A percentile compares a stretch with the other conserved stretches of the same genome.
phyloP scores from a whole-genome alignment of 2,797 vertebrate species.

The Syncerus caffer region DNA sequence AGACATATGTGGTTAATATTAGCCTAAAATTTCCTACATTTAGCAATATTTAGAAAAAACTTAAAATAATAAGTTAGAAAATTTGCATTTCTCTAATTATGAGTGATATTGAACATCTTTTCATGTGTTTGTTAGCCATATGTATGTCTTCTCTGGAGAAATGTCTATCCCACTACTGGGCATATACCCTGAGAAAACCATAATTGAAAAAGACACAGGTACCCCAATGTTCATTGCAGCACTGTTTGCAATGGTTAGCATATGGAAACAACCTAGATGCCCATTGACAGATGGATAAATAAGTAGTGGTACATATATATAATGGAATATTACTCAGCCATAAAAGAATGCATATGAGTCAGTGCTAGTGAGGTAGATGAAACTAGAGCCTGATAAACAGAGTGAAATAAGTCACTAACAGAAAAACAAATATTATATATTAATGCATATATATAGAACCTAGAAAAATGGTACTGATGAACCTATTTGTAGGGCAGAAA shows the following conservation, averaged over 20 bases:
- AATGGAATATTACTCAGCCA: background rate
- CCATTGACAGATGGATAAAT: background rate
- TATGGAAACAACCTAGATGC: background rate
- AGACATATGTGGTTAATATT: background rate
- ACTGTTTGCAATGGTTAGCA: background rate
- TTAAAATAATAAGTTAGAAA: background rate
- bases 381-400: background rate
- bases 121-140: background rate
- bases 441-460: background rate
- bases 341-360: background rate
- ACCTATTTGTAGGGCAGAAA: background rate
- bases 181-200: background rate
- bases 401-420: background rate
- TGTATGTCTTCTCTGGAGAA: background rate
- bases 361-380: background rate
- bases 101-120: rapidly evolving
- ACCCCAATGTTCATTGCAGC: background rate
- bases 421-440: background rate
- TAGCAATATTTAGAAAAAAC: background rate
- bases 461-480: background rate
- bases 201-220: background rate
- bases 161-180: background rate
- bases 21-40: background rate
- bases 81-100: background rate
- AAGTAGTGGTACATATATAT: background rate